Percentiles rank a stretch among this genome's conserved stretches.
phyloP scores from a whole-genome alignment of 2,113 vertebrate species.

The Dolichotis patagonum region DNA sequence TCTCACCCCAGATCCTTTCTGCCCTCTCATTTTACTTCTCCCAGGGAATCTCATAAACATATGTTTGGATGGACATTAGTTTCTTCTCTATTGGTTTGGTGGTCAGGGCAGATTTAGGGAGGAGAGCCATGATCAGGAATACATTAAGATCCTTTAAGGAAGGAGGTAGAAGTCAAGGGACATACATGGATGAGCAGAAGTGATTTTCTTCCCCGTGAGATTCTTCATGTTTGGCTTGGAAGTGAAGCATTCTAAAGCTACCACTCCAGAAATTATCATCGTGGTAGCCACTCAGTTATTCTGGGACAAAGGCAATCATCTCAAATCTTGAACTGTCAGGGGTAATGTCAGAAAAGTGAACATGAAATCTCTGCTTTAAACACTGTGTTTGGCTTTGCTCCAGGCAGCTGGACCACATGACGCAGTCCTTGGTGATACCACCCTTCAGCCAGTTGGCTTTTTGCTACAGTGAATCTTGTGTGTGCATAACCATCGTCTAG shows the following conservation, averaged over 20 bases:
- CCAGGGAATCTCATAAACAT: neutral
- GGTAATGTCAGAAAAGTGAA: neutral
- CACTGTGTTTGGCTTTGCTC: neutral
- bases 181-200: neutral
- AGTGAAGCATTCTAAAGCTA: conserved; percentile 1
- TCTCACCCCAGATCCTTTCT: neutral
- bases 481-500: neutral
- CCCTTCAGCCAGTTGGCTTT: neutral
- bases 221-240: neutral
- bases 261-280: neutral
- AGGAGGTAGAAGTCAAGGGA: neutral
- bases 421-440: no score
- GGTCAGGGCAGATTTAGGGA: neutral
- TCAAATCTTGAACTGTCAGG: neutral
- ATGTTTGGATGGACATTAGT: neutral
- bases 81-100: neutral
- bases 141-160: neutral
- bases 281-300: neutral
- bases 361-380: neutral
- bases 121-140: neutral
- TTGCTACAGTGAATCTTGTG: neutral
- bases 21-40: neutral
- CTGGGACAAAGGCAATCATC: neutral
- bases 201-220: neutral
- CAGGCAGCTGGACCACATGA: neutral